phyloP scores from a whole-genome alignment of 2,113 vertebrate genomes.

The Neolamprologus modestus region DNA sequence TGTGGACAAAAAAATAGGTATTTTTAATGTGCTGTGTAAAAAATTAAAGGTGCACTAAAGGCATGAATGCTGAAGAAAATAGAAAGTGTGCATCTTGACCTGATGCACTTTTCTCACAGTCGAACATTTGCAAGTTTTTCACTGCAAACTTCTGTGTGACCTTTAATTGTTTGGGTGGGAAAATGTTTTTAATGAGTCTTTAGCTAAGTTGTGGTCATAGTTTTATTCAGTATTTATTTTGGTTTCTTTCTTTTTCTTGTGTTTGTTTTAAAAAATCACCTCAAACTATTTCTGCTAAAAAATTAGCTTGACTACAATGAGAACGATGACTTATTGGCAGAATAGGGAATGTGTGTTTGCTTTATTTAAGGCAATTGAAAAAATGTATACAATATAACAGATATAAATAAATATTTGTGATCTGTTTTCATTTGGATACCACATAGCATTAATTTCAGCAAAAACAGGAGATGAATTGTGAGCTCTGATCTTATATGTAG shows the following conservation, averaged over 20 bases:
- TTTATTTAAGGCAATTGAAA: neutral
- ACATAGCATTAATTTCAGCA: neutral
- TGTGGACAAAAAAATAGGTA: neutral
- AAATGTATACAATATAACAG: neutral
- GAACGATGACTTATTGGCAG: accelerated
- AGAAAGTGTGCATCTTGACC: neutral
- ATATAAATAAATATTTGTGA: neutral
- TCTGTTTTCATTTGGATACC: neutral
- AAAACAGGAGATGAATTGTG: neutral
- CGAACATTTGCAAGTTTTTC: neutral
- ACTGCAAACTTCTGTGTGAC: neutral
- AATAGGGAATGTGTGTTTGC: neutral
- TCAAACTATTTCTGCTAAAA: neutral
- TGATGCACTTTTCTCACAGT: neutral
- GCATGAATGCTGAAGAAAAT: neutral
- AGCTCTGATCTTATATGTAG: neutral
- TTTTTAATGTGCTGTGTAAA: neutral
- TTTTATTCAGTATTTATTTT: neutral
- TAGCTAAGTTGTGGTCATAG: accelerated
- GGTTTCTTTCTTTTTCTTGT: neutral
- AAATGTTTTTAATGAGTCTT: neutral
- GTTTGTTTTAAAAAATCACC: neutral
- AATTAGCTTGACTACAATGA: neutral
- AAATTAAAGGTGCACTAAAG: neutral
- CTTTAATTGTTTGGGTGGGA: neutral